Evolutionary conservation across 2,888 invertebrate species (phyloP).

Genomic region (Oconnorella tubifera): DNA sequence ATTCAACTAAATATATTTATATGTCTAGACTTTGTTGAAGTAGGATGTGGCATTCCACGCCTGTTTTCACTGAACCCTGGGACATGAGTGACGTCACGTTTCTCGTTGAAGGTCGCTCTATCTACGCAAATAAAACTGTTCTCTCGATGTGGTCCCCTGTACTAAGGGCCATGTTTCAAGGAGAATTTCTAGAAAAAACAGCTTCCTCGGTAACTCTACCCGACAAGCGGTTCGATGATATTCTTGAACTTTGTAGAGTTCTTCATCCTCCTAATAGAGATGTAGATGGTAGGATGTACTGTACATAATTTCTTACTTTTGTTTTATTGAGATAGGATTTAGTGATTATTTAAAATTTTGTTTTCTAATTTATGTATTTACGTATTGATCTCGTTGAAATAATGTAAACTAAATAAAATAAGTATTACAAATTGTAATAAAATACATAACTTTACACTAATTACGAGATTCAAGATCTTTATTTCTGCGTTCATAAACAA

Average conservation of each 20-base stretch:
- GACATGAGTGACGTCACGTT: constrained; percentile 13
- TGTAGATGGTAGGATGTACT: constrained; percentile 14
- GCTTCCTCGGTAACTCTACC: constrained; percentile 5
- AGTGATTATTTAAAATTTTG: no score
- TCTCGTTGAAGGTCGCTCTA: constrained; percentile 5
- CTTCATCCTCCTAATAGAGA: constrained; percentile 21
- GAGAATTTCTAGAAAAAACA: constrained; percentile 6
- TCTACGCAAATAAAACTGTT: constrained; percentile 13
- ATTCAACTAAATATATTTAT: no score
- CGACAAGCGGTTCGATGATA: constrained; percentile 10
- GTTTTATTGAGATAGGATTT: no score
- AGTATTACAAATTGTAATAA: no score
- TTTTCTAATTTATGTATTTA: no score
- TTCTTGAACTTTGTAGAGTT: constrained; percentile 11
- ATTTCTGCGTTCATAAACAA: no score
- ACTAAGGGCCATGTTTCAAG: constrained; percentile 14
- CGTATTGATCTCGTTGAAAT: no score
- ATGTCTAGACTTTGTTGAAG: no score
- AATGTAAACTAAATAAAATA: no score
- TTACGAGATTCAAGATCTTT: no score
- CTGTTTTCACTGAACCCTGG: constrained; percentile 11
- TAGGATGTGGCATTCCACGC: background rate
- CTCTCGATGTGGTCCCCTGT: constrained; percentile 21
- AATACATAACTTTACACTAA: no score
- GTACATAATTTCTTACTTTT: no score